Evolutionary conservation across 2,797 vertebrate genomes (phyloP).

Genomic region (Crenichthys baileyi): DNA sequence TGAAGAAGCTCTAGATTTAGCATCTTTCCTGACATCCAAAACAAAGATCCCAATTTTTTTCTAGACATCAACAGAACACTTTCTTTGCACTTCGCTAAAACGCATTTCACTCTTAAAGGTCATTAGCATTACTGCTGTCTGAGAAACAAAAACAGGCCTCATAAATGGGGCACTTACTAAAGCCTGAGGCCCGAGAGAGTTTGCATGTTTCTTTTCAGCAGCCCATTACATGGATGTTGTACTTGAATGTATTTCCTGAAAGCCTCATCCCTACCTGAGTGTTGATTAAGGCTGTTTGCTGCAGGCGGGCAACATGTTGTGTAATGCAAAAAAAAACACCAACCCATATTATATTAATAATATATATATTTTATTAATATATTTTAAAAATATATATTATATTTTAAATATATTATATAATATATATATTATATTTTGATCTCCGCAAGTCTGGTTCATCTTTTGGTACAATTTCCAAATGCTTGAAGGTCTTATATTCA

Average conservation of each 20-base stretch:
- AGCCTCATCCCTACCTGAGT: slow-evolving; percentile 25
- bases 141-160: slow-evolving; percentile 43
- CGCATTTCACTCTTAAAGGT: slow-evolving; percentile 43
- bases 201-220: slow-evolving; percentile 25
- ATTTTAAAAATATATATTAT: too few species aligned
- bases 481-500: not conserved
- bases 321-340: slow-evolving; percentile 14
- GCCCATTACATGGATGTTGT: slow-evolving; percentile 56
- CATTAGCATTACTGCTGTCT: slow-evolving; percentile 52
- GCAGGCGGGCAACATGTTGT: slow-evolving; percentile 30
- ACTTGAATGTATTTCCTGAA: slow-evolving; percentile 53
- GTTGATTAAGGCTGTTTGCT: slow-evolving; percentile 32
- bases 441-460: not conserved
- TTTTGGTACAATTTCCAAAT: not conserved
- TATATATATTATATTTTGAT: too few species aligned
- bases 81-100: slow-evolving; percentile 53
- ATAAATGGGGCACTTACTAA: slow-evolving; percentile 58
- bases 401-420: too few species aligned
- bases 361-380: too few species aligned
- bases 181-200: slow-evolving; percentile 36
- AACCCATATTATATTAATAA: too few species aligned
- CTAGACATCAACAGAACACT: slow-evolving; percentile 32
- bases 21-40: slow-evolving; percentile 52
- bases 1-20: slow-evolving; percentile 50
- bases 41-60: slow-evolving; percentile 48